Base-by-base conservation (phyloP, 2,888 invertebrate species). In the Drosophila ezoana region DNA sequence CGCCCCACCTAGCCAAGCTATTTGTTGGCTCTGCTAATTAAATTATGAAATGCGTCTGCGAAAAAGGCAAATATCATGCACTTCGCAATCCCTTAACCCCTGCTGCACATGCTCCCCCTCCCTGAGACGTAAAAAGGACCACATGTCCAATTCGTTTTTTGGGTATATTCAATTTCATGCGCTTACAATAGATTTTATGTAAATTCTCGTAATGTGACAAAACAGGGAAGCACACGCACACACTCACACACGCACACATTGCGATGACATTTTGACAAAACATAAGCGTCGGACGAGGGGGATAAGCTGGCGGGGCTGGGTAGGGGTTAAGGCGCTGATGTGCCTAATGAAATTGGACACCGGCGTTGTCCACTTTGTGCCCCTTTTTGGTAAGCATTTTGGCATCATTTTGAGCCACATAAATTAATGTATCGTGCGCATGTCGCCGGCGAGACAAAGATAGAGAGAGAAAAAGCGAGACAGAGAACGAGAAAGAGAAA, bases 191-290 rank as follows among this genome's bases (percentile, higher is more conserved):
- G 70, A 76, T 87, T 88, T 87, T 80, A 89, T 90, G 90, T 88
- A 89, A 90, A 90, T 90, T 80, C 76, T 70, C 74, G 77, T 81
- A 82, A 87, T 84, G 79, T 81, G 89, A 90, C 90, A 89, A 90
- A 87, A 80, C 81, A 81, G 68, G 73, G 71, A 79, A 83, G 13
- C 35, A 35, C 35, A 35, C 35, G 5, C 35, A 51, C 38, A 14
- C 38, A 38, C 38, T 23, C 38, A 51, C 37, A 37, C 10, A 13
- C 16, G 2, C 91, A 90, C 86, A 90, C 86, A 90, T 90, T 90
- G 88, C 89, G 83, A 81, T 90, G 91, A 91, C 90, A 91, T 91
- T 90, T 90, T 82, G 87, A 89, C 86, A 90, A 79, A 89, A 87
- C 88, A 90, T 72, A 67, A 40, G 49, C 63, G 74, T 52, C 18